Base-by-base conservation (phyloP, 2,113 vertebrate species). In the Cervus canadensis region DNA sequence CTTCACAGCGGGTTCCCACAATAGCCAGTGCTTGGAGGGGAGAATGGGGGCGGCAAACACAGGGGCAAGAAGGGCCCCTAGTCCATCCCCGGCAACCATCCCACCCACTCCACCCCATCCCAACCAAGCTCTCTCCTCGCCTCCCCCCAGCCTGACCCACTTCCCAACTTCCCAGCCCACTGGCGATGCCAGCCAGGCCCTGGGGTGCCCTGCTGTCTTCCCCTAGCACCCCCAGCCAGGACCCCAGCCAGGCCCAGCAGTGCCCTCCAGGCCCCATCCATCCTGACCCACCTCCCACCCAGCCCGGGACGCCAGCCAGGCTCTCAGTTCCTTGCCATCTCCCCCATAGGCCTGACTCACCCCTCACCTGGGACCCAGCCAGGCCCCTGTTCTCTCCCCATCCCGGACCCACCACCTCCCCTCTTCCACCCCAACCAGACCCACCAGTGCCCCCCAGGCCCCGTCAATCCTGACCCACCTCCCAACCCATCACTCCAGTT, bases 1-100 rank as follows among this genome's bases (percentile, higher is more conserved):
- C 25, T 10, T 97, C 98, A 0, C 98, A 81, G 94, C 98, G 89
- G 52, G 98, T 98, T 13, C 98, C 96, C 82, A 98, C 83, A 4
- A 96, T 96, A 78, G 98, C 98, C 98, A 97, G 98, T 54, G 71
- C 84, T 16, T 81, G 78, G 78, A 52, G 28, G 30, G 48, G 16
- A 33, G 40, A 45, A 48, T 19, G 74, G 28, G 26, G 57, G 15
- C 15, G 0, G 10, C 52, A 23, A 15, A 36, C 81, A 83, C 81
- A 36, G 10, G 50, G 33, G 21, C 6, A 13, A 25, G 30, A 87
- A 25, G 45, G 19, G 17, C 5, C 84, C 40, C 21, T 28, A 13
- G 71, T 30, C 28, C 71, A n/a, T n/a, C 16, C 74, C 0, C 40
- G 7, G 17, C 40, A 83, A 25, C 81, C 81, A 26, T 50, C 48